Percentiles rank a stretch among this genome's conserved stretches.
Conservation (phyloP, 64 coral and sea anemone species). For the Anthopleura sola region DNA sequence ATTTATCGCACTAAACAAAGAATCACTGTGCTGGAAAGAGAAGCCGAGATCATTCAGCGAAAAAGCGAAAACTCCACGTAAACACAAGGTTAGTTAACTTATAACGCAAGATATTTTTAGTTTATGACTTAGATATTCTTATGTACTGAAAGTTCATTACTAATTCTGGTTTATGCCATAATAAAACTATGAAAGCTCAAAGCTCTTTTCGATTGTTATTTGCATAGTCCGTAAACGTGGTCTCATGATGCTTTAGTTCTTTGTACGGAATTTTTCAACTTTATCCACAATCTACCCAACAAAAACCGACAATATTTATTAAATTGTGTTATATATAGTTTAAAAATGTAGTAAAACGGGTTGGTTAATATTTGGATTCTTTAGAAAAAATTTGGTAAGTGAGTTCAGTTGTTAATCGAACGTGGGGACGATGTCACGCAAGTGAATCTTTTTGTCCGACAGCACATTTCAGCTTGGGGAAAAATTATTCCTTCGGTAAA, state of each 20-base stretch:
- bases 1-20: slow-evolving; percentile 7
- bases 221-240: slow-evolving; percentile 7
- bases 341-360: neutral
- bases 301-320: neutral
- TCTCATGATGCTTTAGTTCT: neutral
- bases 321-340: neutral
- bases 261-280: neutral
- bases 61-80: neutral
- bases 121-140: neutral
- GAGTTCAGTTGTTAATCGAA: neutral
- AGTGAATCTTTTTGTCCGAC: neutral
- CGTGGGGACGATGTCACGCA: neutral
- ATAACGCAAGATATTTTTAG: neutral
- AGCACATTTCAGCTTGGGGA: neutral
- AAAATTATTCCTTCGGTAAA: neutral
- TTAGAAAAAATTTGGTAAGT: neutral
- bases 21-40: neutral
- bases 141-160: neutral
- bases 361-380: neutral
- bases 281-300: neutral
- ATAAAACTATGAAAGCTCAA: neutral
- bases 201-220: neutral
- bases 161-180: neutral
- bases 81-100: neutral
- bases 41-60: neutral